phyloP scores from a whole-genome alignment of 2,797 vertebrate genomes.

The Esox lucius region DNA sequence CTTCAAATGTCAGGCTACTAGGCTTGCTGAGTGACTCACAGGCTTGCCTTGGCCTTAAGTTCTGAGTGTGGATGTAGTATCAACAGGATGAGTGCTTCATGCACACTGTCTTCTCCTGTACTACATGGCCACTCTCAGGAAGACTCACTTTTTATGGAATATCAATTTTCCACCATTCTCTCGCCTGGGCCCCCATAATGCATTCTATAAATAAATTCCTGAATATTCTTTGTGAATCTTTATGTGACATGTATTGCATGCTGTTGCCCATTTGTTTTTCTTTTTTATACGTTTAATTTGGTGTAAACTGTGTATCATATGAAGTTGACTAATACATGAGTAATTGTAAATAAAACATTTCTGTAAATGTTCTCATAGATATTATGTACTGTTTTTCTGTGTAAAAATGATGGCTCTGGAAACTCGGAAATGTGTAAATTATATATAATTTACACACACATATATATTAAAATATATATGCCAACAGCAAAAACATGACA shows the following conservation, averaged over 20 bases:
- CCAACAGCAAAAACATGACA: background rate
- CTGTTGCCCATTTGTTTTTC: conserved; percentile 40
- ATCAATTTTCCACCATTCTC: conserved; percentile 50
- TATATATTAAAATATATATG: background rate
- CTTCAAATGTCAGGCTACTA: background rate
- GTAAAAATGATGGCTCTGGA: background rate
- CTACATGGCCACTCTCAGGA: conserved; percentile 56
- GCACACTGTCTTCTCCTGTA: conserved; percentile 45
- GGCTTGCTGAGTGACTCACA: conserved; percentile 22
- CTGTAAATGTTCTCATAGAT: conserved; percentile 49
- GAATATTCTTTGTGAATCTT: conserved; percentile 50
- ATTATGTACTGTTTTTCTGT: conserved; percentile 4
- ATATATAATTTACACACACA: too few species aligned
- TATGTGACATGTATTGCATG: conserved; percentile 67
- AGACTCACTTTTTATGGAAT: conserved; percentile 63
- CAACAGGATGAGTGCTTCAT: conserved; percentile 22
- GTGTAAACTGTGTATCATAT: conserved; percentile 75
- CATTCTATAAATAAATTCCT: conserved; percentile 41
- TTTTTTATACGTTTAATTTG: conserved; percentile 44
- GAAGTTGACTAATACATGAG: conserved; percentile 56
- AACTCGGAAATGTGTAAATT: background rate
- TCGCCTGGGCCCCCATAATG: conserved; percentile 32
- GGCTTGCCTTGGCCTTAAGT: conserved; percentile 25
- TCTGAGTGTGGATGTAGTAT: conserved; percentile 23
- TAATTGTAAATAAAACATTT: conserved; percentile 79